Conservation (phyloP, 2,797 vertebrate genomes). For the Poliocrania exsul region DNA sequence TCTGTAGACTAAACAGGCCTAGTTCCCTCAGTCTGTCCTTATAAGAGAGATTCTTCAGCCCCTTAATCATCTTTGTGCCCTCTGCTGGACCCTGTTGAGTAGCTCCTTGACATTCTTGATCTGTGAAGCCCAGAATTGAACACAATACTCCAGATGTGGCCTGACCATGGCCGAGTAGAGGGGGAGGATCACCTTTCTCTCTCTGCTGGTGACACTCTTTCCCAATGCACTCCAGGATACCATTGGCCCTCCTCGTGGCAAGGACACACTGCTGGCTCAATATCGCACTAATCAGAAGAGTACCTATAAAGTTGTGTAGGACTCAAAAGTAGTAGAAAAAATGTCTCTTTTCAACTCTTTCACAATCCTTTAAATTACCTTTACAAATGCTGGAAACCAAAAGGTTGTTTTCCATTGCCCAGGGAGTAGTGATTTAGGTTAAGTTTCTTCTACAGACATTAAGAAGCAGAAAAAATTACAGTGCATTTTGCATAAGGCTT, state of each 20-base stretch:
- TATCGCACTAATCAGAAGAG: background rate
- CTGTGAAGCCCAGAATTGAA: background rate
- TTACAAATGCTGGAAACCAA: background rate
- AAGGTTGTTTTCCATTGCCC: background rate
- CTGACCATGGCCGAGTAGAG: fast-evolving
- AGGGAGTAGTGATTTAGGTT: background rate
- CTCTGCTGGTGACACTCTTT: background rate
- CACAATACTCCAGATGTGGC: background rate
- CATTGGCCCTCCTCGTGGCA: background rate
- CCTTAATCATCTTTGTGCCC: background rate
- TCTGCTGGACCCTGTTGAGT: background rate
- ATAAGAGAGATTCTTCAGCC: background rate
- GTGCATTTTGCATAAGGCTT: background rate
- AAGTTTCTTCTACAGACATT: background rate
- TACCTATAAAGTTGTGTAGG: background rate
- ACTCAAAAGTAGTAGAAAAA: background rate
- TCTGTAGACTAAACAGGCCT: background rate
- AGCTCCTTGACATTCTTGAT: background rate
- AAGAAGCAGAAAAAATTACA: background rate
- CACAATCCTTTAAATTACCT: background rate
- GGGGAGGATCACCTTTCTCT: background rate
- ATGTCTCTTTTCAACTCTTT: background rate
- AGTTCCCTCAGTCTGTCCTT: background rate
- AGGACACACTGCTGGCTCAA: background rate
- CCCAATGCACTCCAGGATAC: background rate